A percentile compares a stretch with the other conserved stretches of the same genome.
Evolutionary conservation across 2,888 invertebrate species (phyloP).

Genomic region (Noctua comes): DNA sequence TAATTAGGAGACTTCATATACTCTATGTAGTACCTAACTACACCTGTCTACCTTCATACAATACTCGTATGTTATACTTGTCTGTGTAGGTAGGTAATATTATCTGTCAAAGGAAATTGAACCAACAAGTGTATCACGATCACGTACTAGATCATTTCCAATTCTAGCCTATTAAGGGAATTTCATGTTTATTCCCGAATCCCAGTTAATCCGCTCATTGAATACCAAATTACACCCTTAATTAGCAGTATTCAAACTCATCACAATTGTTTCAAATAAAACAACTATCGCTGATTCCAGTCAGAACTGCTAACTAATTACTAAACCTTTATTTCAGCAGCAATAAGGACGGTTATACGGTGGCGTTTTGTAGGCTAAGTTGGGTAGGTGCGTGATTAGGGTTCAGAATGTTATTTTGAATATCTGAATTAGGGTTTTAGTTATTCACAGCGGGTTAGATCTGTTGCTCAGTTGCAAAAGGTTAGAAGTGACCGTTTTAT

Average conservation of each 20-base stretch:
- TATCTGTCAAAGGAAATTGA: background rate
- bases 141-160: background rate
- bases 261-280: constrained; percentile 39
- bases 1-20: background rate
- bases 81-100: background rate
- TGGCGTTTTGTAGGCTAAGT: constrained; percentile 20
- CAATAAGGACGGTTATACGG: constrained; percentile 1
- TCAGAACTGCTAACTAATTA: background rate
- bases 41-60: background rate
- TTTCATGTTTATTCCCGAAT: constrained; percentile 12
- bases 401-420: constrained; percentile 46
- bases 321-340: background rate
- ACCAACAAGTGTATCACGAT: background rate
- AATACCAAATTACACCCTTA: constrained; percentile 41
- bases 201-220: constrained; percentile 10
- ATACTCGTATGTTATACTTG: no score
- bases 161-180: background rate
- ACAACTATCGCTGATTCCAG: constrained; percentile 12
- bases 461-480: constrained; percentile 14
- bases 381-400: constrained; percentile 36
- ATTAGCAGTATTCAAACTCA: constrained; percentile 46
- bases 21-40: background rate
- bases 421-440: constrained; percentile 48
- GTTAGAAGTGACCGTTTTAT: background rate
- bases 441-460: constrained; percentile 41